Base-by-base conservation (phyloP, 2,797 vertebrate species). In the Staurois parvus region DNA sequence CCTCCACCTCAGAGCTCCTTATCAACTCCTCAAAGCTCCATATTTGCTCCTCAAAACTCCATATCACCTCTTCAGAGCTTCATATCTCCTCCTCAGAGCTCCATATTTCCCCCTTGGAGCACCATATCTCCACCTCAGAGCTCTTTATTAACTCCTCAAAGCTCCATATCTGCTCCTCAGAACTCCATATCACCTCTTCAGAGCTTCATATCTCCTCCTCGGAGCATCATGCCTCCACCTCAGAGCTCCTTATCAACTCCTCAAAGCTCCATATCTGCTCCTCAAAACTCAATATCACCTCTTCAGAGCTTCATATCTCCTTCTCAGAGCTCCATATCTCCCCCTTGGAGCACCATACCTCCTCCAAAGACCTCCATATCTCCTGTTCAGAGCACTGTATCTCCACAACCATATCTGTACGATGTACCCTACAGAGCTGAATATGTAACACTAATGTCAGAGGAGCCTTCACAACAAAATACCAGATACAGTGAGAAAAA, bases 361-460 rank as follows among this genome's bases (percentile, higher is more conserved):
- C 2, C 45, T 17, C 45, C 12, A 2, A 12, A 48, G 45, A 48
- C 1, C 1, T 2, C 13, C 45, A 48, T 48, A 19, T 45, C 42
- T 45, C 42, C 42, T 10, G 4, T 12, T 45, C 15, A 52, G 48
- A 52, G 48, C 17, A 4, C 48, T 13, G 1, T 15, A 21, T 59
- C 52, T 24, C 52, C 52, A 59, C 52, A 59, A 24, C 52, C 21
- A 59, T 59, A 59, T 24, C 52, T 8, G 19, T 59, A 59, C 4
- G 52, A 59, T 59, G 52, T 59, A 59, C 52, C 52, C 21, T 59
- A 24, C 21, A 59, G 52, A 6, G 52, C 85, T 66, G 74, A 75
- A 32, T 37, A 70, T 45, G 77, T 82, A 26, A 59, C 91, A 0
- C 64, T 87, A 73, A 93, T 92, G n/a, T 8, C 34, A 13, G 48